phyloP scores from a whole-genome alignment of 2,888 invertebrate species.

The Agrenia bidenticulata region DNA sequence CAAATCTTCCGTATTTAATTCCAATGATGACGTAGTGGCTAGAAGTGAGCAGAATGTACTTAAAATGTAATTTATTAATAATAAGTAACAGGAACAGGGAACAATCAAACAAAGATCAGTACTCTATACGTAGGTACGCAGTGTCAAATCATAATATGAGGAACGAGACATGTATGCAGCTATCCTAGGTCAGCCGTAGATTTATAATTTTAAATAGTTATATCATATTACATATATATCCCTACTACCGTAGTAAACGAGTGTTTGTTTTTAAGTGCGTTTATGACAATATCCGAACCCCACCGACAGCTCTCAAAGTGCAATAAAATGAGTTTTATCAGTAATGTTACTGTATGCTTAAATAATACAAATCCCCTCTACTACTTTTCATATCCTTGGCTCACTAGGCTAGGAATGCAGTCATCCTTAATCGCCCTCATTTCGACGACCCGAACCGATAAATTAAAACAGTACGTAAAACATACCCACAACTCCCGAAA shows the following conservation, averaged over 20 bases:
- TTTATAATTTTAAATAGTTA: too few species aligned
- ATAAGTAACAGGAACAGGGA: slow-evolving; percentile 6
- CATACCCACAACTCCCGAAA: too few species aligned
- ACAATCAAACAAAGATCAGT: slow-evolving; percentile 12
- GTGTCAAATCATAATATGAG: background rate
- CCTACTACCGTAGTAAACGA: background rate
- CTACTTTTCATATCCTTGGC: too few species aligned
- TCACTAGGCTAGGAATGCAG: too few species aligned
- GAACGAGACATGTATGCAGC: background rate
- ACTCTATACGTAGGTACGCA: slow-evolving; percentile 1
- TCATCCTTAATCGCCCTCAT: too few species aligned
- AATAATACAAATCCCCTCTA: too few species aligned
- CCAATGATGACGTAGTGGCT: background rate
- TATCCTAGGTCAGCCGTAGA: background rate
- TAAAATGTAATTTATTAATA: background rate
- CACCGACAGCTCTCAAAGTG: slow-evolving; percentile 37
- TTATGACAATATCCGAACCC: slow-evolving; percentile 18
- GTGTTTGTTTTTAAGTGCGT: slow-evolving; percentile 2
- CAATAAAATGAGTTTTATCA: slow-evolving; percentile 30
- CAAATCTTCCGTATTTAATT: slow-evolving; percentile 30
- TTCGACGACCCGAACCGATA: too few species aligned
- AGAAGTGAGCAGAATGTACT: background rate
- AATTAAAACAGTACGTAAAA: too few species aligned
- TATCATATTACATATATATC: background rate
- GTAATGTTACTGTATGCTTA: background rate